These are phyloP conservation scores for Eriocheir sinensis DNA, from an alignment of 1,140 invertebrate genomes.

Conservation along the genomic window DNA sequence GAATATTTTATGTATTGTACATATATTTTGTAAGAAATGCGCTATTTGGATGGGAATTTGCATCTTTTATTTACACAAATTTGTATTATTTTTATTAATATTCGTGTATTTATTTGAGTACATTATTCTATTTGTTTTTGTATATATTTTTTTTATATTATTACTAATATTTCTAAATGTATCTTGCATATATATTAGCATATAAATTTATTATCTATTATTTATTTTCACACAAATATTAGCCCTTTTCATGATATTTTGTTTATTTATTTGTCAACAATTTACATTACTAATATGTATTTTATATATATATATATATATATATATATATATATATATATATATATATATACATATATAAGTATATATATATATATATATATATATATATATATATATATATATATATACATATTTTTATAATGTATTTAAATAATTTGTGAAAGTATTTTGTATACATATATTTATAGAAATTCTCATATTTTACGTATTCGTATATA, in stretches of 20 bases:
- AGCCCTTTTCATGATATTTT: too few species aligned
- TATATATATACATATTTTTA: background rate
- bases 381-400: background rate
- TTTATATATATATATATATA: background rate
- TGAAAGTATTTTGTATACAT: background rate
- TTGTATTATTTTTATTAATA: too few species aligned
- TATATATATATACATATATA: conserved; percentile 38
- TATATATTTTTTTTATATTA: background rate
- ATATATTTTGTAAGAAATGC: too few species aligned
- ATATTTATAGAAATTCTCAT: background rate
- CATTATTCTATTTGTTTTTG: too few species aligned
- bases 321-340: background rate
- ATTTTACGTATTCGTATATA: background rate
- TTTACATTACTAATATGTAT: too few species aligned
- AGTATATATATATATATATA: conserved; percentile 32
- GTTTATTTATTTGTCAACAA: too few species aligned
- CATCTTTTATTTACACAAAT: too few species aligned
- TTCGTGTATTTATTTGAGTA: too few species aligned
- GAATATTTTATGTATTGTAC: too few species aligned
- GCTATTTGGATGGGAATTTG: too few species aligned
- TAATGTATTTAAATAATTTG: background rate
- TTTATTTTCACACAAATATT: too few species aligned
- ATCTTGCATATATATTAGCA: background rate
- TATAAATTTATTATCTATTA: too few species aligned
- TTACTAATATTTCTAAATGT: background rate